Conservation (phyloP, 2,113 vertebrate genomes). For the Clupea harengus region DNA sequence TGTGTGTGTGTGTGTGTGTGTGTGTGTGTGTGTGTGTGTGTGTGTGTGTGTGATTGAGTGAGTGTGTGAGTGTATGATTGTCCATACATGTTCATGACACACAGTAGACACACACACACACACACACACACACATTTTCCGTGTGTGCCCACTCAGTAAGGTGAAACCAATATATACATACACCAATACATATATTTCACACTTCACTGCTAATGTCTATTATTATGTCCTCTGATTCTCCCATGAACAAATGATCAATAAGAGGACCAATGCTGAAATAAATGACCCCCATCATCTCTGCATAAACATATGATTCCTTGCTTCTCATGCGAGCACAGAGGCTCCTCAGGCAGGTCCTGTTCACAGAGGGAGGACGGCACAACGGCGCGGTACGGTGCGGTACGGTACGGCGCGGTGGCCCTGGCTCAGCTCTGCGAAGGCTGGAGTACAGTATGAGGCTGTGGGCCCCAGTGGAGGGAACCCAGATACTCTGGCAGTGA, state of each 20-base stretch:
- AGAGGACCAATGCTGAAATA: not conserved
- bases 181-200: no score
- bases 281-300: not conserved
- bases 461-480: conserved; percentile 62
- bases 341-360: not conserved
- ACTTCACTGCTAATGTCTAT: not conserved
- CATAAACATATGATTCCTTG: not conserved
- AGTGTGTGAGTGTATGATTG: no score
- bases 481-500: conserved; percentile 61
- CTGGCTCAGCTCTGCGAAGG: conserved; percentile 20
- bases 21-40: not conserved
- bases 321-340: not conserved
- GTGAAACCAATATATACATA: no score
- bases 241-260: not conserved
- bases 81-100: not conserved
- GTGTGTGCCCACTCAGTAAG: not conserved
- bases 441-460: conserved; percentile 53
- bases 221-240: not conserved
- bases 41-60: not conserved
- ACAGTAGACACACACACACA: not conserved
- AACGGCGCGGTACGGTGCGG: not conserved
- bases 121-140: not conserved
- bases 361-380: not conserved
- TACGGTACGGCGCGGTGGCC: not conserved
- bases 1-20: not conserved